Conservation (phyloP, 2,888 invertebrate species). For the Trisateles emortualis region DNA sequence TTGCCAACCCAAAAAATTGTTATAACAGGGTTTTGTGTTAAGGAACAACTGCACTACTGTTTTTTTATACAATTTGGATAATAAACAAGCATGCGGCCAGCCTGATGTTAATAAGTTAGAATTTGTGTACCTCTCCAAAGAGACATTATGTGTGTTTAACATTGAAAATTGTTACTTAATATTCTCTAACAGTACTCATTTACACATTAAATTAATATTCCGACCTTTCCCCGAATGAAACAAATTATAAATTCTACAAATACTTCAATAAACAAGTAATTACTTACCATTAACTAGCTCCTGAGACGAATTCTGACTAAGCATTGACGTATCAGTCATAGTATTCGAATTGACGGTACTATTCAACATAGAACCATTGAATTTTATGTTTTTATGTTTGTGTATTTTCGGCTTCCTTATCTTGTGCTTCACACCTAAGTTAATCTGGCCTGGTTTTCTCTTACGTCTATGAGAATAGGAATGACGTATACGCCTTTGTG, state of each 20-base stretch:
- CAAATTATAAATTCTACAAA: background rate
- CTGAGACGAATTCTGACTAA: conserved; percentile 70
- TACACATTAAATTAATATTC: no score
- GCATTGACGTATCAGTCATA: conserved; percentile 56
- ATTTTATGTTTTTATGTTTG: conserved; percentile 56
- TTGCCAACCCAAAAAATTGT: no score
- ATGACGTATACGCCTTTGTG: conserved; percentile 61
- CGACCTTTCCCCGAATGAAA: no score
- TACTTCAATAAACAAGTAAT: conserved; percentile 7
- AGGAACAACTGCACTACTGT: no score
- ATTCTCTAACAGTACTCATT: no score
- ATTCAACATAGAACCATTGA: conserved; percentile 45
- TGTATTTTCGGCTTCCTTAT: conserved; percentile 88
- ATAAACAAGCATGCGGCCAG: no score
- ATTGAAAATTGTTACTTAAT: no score
- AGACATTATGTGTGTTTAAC: no score
- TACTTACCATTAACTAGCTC: conserved; percentile 71
- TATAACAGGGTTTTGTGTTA: no score
- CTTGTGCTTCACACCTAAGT: conserved; percentile 88
- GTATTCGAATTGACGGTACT: conserved; percentile 52
- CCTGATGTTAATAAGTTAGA: no score
- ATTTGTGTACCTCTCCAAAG: no score
- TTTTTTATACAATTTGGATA: no score
- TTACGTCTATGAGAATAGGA: conserved; percentile 63
- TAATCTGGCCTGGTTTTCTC: conserved; percentile 87